These are phyloP conservation scores for Conomelus anceps DNA, from an alignment of 2,888 invertebrate species.

Conservation along the genomic window DNA sequence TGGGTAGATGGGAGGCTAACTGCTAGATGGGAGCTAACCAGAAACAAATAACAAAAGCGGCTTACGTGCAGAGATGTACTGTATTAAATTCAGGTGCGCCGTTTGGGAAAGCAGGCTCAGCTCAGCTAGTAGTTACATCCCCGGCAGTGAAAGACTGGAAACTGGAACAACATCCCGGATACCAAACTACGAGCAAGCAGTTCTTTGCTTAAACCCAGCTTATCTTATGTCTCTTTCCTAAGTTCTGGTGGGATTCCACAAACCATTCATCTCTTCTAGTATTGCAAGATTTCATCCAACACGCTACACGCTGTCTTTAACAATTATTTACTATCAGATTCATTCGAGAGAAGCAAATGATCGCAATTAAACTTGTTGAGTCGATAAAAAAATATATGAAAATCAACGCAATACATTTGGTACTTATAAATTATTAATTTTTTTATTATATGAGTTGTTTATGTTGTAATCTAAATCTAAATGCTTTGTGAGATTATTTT, in stretches of 20 bases:
- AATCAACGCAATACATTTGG: no score
- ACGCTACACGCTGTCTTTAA: neutral
- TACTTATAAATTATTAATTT: no score
- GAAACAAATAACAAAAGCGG: neutral
- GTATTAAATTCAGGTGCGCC: neutral
- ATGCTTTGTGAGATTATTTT: no score
- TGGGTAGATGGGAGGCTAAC: neutral
- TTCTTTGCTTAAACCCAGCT: neutral
- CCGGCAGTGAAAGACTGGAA: neutral
- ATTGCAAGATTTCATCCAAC: neutral
- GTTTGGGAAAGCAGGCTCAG: neutral
- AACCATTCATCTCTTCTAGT: neutral
- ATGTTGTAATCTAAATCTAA: no score
- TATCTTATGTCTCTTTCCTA: neutral
- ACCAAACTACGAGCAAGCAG: neutral
- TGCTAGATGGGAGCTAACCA: neutral
- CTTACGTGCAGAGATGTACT: neutral
- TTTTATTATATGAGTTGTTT: no score
- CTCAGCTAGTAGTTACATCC: neutral
- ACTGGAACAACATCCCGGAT: neutral
- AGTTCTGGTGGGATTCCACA: neutral
- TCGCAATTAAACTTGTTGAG: neutral
- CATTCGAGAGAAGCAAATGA: neutral
- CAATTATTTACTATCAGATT: neutral
- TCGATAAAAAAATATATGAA: neutral